Conservation (phyloP, 2,113 vertebrate genomes). For the Probosciger aterrimus region DNA sequence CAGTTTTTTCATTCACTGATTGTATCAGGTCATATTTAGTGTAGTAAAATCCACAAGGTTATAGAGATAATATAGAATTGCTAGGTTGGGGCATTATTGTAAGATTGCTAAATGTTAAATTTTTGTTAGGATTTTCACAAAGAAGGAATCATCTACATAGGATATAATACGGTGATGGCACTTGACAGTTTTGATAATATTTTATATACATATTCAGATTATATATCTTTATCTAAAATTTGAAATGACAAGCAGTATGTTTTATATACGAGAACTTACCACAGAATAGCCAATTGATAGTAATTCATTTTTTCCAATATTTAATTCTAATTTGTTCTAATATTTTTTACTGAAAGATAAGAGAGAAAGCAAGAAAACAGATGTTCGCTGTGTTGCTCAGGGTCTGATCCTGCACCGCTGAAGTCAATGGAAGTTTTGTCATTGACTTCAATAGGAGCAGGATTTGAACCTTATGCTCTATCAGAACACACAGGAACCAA, state of each 20-base stretch:
- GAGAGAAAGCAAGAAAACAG: neutral
- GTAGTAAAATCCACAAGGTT: neutral
- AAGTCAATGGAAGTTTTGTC: slow-evolving; percentile 59
- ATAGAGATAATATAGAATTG: neutral
- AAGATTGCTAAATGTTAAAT: neutral
- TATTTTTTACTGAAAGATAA: slow-evolving; percentile 10
- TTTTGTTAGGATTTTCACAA: neutral
- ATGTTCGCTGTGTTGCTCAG: slow-evolving; percentile 36
- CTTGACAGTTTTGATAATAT: neutral
- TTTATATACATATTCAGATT: neutral
- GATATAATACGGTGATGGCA: neutral
- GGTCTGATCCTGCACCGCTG: slow-evolving; percentile 61
- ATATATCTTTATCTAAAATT: neutral
- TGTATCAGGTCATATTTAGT: slow-evolving; percentile 23
- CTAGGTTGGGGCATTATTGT: neutral
- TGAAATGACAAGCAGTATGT: slow-evolving; percentile 41
- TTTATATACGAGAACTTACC: slow-evolving; percentile 23
- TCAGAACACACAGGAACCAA: slow-evolving; percentile 23
- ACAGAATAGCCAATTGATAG: slow-evolving; percentile 13
- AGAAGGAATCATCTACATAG: neutral
- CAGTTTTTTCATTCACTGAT: slow-evolving; percentile 17
- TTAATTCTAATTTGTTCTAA: neutral
- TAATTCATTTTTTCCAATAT: neutral
- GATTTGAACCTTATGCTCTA: slow-evolving; percentile 63
- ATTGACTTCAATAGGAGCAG: slow-evolving; percentile 64